These are phyloP conservation scores for Acleris sparsana DNA, from an alignment of 2,888 invertebrate species.

Conservation along the genomic window DNA sequence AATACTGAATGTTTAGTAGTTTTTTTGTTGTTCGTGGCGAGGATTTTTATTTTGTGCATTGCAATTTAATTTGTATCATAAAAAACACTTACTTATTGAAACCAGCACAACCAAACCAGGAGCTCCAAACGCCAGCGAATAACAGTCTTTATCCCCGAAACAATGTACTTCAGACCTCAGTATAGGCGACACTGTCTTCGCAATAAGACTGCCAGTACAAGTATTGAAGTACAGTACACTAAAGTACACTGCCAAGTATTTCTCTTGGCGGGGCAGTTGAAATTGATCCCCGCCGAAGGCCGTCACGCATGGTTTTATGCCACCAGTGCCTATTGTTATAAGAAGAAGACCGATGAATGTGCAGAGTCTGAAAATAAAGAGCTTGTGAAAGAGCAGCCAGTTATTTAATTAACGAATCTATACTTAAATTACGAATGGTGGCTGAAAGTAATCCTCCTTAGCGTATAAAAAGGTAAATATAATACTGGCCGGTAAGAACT, in stretches of 20 bases:
- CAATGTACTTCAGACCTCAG: constrained; percentile 87
- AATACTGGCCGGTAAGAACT: no score
- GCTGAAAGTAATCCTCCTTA: no score
- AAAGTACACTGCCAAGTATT: constrained; percentile 87
- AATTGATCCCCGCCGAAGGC: constrained; percentile 94
- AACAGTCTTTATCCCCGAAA: constrained; percentile 87
- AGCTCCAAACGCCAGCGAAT: constrained; percentile 89
- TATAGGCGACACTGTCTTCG: constrained; percentile 89
- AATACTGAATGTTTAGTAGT: no score
- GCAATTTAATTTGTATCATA: no score
- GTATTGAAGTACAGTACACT: constrained; percentile 89
- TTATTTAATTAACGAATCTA: not conserved
- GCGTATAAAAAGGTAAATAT: no score
- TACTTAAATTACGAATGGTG: no score
- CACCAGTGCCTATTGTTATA: constrained; percentile 90
- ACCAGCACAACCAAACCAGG: constrained; percentile 88
- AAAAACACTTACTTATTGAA: constrained; percentile 85
- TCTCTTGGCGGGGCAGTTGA: constrained; percentile 84
- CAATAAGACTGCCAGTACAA: constrained; percentile 87
- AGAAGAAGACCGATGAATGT: constrained; percentile 87
- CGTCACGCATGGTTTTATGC: constrained; percentile 92
- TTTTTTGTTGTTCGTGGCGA: no score
- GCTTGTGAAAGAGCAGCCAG: not conserved
- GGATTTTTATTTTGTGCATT: no score
- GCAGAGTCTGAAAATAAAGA: constrained; percentile 72